These are phyloP conservation scores for Griposia aprilina DNA, from an alignment of 2,888 invertebrate species.

Conservation along the genomic window DNA sequence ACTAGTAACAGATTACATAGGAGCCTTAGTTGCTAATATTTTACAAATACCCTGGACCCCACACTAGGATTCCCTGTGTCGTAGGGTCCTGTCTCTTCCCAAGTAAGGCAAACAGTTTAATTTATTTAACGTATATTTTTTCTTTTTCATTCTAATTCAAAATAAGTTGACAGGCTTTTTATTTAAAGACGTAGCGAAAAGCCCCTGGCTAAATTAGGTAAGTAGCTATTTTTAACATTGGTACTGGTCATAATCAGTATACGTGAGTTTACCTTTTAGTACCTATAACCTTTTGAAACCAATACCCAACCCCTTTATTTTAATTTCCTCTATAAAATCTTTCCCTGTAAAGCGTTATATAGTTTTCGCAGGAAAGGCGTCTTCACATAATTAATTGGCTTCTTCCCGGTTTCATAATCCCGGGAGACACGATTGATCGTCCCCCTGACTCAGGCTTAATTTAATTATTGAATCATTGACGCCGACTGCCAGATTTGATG, in stretches of 20 bases:
- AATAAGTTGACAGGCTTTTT: background rate
- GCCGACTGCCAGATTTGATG: conserved; percentile 46
- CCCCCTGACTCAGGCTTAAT: conserved; percentile 74
- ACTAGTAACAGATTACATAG: too few relatives aligned
- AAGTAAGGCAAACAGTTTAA: too few relatives aligned
- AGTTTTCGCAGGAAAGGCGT: conserved; percentile 68
- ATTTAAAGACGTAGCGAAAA: background rate
- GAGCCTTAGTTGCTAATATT: too few relatives aligned
- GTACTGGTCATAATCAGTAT: background rate
- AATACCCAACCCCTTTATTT: background rate
- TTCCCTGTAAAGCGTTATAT: conserved; percentile 26
- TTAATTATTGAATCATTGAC: conserved; percentile 72
- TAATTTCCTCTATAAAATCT: background rate
- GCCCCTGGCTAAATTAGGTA: background rate
- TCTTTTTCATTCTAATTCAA: too few relatives aligned
- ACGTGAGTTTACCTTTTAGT: background rate
- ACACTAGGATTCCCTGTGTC: too few relatives aligned
- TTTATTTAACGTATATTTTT: too few relatives aligned
- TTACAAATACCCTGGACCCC: too few relatives aligned
- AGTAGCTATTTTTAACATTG: background rate
- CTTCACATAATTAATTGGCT: conserved; percentile 81
- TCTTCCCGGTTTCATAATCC: conserved; percentile 79
- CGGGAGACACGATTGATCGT: conserved; percentile 79
- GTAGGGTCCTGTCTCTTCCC: too few relatives aligned
- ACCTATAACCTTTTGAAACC: background rate